Evolutionary conservation across 2,888 invertebrate genomes (phyloP), one percentile per base, ranked within the genome.

Genomic region (Drosophila multiciliata): DNA sequence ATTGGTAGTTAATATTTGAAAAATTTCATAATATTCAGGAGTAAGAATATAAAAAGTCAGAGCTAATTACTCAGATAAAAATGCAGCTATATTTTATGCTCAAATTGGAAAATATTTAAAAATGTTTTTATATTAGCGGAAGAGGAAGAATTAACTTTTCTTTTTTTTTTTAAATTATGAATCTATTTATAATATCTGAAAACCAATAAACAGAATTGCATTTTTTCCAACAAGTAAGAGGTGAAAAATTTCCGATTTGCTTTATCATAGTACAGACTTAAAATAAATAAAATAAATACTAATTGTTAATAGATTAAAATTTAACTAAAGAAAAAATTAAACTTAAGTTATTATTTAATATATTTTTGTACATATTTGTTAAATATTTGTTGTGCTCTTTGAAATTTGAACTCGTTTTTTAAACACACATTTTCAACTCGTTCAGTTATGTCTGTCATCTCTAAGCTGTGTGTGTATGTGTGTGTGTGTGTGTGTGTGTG

Each of bases 361-460:
- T 53, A 15, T 15, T 23, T 4, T 15, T 1, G 8, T 1, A 17
- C 15, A n/a, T 60, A 8, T 50, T 50, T 35, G 1, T 17, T 36
- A 12, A 17, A 17, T 23, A 20, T 11, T 42, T 49, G 8, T 20
- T 49, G 3, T n/a, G 61, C 29, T 6, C 1, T 42, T 33, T 4
- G n/a, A 33, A 40, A 33, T 20, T 48, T 33, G 7, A 49, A 6
- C 35, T 20, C 1, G 38, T 4, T 32, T 33, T 15, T 40, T 11
- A 8, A 52, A 3, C 17, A 35, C 38, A 23, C 52, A 32, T 32
- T 50, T 38, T 1, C 3, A 36, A 23, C 55, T 62, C 33, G 8
- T 23, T 15, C 15, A 8, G 45, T 23, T 23, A 15, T 45, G 23
- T 23, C 45, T 71, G 59, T 15, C 72, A 71, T 72, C 72, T 55